Evolutionary conservation across 2,797 vertebrate species (phyloP), one percentile per base, ranked within the genome.

Genomic region (Amblyraja radiata): DNA sequence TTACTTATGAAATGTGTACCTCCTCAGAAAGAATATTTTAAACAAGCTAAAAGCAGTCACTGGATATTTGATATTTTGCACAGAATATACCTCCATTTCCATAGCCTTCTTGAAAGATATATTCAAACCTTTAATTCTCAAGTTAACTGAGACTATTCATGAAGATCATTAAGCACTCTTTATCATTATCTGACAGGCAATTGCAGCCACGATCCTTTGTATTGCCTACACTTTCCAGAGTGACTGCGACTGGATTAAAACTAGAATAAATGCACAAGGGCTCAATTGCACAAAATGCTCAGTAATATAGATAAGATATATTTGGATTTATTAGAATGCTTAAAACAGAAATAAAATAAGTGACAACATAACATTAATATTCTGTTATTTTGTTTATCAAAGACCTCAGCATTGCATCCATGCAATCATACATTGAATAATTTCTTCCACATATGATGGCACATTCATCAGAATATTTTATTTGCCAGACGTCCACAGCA

Each of bases 51-150:
- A 92, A 76, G 36, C 68, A 73, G 71, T 25, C 2, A 28, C 28
- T 13, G 71, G 68, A 76, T 54, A 74, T 46, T 92, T 54, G 90
- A 28, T 39, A 76, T 73, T 71, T 76, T 58, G 25, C 71, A 76
- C 36, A 76, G 90, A 92, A 92, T 16, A 97, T 96, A 96, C 97
- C 95, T 95, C 95, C 94, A 94, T 94, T 94, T 0, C 92, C 93
- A 92, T 76, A 92, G 76, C 90, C 90, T 39, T 5, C 96, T 96
- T 95, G 93, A 95, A 97, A 98, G 97, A 95, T 96, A 97, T 97
- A 98, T 98, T 98, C 97, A 99, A 98, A 97, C 96, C 97, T 98
- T 97, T 98, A 98, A 98, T 98, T 98, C 97, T 92, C 90, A 73
- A 92, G 90, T 71, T 74, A 92, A 91, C 90, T 74, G 90, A 74